A percentile compares a stretch with the other conserved stretches of the same genome.
Evolutionary conservation across 2,888 invertebrate genomes (phyloP).

Genomic region (Macropis europaea): DNA sequence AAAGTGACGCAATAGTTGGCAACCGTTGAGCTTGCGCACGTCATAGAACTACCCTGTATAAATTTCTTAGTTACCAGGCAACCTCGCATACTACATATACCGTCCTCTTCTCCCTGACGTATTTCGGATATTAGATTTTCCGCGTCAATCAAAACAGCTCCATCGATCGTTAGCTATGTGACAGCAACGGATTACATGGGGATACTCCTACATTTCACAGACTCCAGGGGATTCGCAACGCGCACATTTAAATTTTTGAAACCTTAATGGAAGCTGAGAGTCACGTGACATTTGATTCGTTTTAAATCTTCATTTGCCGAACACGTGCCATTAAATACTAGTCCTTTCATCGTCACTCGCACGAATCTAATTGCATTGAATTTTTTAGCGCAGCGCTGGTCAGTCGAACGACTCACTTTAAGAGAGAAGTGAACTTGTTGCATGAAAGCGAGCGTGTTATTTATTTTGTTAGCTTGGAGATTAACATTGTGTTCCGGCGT

Average conservation of each 20-base stretch:
- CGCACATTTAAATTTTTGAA: slow-evolving; percentile 12
- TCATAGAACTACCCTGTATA: slow-evolving; percentile 27
- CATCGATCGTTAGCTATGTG: slow-evolving; percentile 57
- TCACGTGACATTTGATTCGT: slow-evolving; percentile 40
- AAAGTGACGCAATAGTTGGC: slow-evolving; percentile 54
- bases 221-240: not conserved
- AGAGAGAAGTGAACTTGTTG: no score
- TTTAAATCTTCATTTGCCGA: not conserved
- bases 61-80: slow-evolving; percentile 27
- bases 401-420: no score
- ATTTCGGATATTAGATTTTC: slow-evolving; percentile 68
- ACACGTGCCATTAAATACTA: no score
- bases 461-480: no score
- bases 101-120: slow-evolving; percentile 43
- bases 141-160: slow-evolving; percentile 66
- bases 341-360: no score
- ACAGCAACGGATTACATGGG: slow-evolving; percentile 56
- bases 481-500: no score
- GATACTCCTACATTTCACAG: slow-evolving; percentile 3
- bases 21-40: slow-evolving; percentile 28
- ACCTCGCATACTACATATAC: slow-evolving; percentile 46
- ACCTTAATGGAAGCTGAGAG: slow-evolving; percentile 7
- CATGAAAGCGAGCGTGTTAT: no score
- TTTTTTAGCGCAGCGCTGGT: no score
- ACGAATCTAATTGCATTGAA: no score